Base-by-base conservation (phyloP, 1,140 invertebrate species). In the Eulimnadia texana region DNA sequence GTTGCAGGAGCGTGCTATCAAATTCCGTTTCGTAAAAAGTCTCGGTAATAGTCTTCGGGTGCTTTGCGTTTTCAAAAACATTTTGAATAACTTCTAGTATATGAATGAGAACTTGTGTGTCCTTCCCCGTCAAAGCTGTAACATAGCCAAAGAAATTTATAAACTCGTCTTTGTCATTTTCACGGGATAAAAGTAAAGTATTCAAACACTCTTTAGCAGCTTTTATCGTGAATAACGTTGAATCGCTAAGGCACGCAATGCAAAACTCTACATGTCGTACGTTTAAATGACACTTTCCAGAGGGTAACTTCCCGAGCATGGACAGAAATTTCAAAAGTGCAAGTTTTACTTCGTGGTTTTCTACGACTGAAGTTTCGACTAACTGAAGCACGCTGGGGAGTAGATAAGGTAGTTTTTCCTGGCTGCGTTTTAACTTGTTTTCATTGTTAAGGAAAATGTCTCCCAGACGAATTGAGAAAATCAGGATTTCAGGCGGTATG, bases 171-270 rank as follows among this genome's bases (percentile, higher is more conserved):
- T n/a, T n/a, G n/a, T n/a, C n/a, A n/a, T n/a, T n/a, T n/a, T n/a
- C n/a, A n/a, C n/a, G n/a, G n/a, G n/a, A n/a, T n/a, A n/a, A n/a
- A n/a, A n/a, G 55, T n/a, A 57, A 57, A 16, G 25, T 33, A 33
- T 3, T 57, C n/a, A 57, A 23, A 9, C 13, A 9, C 20, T 57
- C 25, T 20, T 57, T 9, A 1, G 55, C 24, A 29, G 16, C 33
- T n/a, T 57, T 57, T 57, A 27, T 33, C 22, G 28, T 57, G 33
- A 57, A 57, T 29, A 57, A 28, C 22, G 55, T 57, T 2, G 27
- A 33, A 29, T 57, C 55, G 22, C 25, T 57, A 11, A 57, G 27
- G 6, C 55, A 29, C 2, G 22, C 11, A 57, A 28, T 10, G 29
- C 13, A 28, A n/a, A 57, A 57, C 1, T 29, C 27, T 11, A 57